Conservation (phyloP, 2,888 invertebrate genomes). For the Alloscopus bannaensis region DNA sequence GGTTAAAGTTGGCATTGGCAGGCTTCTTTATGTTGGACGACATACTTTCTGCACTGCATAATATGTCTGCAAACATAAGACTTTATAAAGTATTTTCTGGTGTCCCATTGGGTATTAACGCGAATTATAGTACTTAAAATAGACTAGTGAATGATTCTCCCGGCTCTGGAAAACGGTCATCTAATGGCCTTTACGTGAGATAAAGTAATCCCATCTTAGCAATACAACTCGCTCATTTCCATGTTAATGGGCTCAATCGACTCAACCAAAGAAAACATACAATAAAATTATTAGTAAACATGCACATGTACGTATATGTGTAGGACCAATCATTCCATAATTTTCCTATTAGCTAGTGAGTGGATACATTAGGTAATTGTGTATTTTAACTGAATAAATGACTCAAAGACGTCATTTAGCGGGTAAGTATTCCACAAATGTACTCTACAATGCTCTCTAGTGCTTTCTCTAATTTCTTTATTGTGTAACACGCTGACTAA, state of each 20-base stretch:
- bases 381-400: neutral
- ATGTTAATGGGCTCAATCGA: conserved; percentile 38
- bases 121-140: conserved; percentile 20
- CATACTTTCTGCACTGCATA: too few relatives aligned
- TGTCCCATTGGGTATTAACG: neutral
- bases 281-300: neutral
- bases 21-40: too few relatives aligned
- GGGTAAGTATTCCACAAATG: too few relatives aligned
- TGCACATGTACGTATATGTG: neutral
- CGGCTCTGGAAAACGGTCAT: conserved; percentile 46
- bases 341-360: neutral
- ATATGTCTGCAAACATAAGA: too few relatives aligned
- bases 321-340: neutral
- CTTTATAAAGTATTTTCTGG: too few relatives aligned
- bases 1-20: too few relatives aligned
- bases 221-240: conserved; percentile 26
- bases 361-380: conserved; percentile 7
- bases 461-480: too few relatives aligned
- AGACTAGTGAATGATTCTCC: conserved; percentile 30
- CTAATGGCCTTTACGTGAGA: conserved; percentile 32
- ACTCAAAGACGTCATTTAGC: too few relatives aligned
- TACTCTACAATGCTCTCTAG: too few relatives aligned
- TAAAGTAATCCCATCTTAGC: conserved; percentile 35
- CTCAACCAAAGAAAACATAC: too few relatives aligned
- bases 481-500: too few relatives aligned